These are phyloP conservation scores for Seriola quinqueradiata DNA, from an alignment of 2,113 vertebrate genomes.

Conservation along the genomic window DNA sequence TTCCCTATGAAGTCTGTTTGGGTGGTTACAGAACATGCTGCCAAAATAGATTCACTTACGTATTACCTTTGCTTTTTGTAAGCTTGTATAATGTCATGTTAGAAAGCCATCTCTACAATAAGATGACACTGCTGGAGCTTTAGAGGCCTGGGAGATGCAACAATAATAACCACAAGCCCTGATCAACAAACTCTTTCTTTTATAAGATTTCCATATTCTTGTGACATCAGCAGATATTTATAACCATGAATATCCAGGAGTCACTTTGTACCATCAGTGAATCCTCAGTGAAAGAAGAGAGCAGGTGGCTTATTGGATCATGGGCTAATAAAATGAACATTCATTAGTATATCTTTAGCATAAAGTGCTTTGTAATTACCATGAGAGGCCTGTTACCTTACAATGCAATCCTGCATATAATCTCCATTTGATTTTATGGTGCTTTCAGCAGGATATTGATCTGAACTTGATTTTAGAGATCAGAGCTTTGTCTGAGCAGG, in stretches of 20 bases:
- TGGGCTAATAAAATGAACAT: slow-evolving; percentile 72
- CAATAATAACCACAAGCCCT: slow-evolving; percentile 64
- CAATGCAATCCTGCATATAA: slow-evolving; percentile 47
- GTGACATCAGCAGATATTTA: slow-evolving; percentile 65
- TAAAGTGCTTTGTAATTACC: slow-evolving; percentile 76
- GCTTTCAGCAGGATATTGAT: slow-evolving; percentile 73
- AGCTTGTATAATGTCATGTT: slow-evolving; percentile 82
- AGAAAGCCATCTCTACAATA: slow-evolving; percentile 72
- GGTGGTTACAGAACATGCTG: slow-evolving; percentile 79
- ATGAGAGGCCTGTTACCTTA: slow-evolving; percentile 41
- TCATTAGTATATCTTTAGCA: slow-evolving; percentile 78
- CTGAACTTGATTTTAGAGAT: slow-evolving; percentile 61
- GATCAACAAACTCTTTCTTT: slow-evolving; percentile 67
- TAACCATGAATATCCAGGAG: slow-evolving; percentile 32
- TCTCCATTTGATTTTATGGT: slow-evolving; percentile 64
- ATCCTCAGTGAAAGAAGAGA: slow-evolving; percentile 48
- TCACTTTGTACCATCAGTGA: slow-evolving; percentile 19
- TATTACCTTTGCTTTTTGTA: slow-evolving; percentile 79
- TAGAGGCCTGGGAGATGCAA: slow-evolving; percentile 53
- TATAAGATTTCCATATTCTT: slow-evolving; percentile 53
- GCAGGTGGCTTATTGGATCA: slow-evolving; percentile 77
- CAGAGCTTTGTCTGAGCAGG: slow-evolving; percentile 33
- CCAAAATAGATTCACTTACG: slow-evolving; percentile 81
- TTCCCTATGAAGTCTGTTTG: slow-evolving; percentile 81
- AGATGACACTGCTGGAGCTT: slow-evolving; percentile 74